Evolutionary conservation across 2,797 vertebrate genomes (phyloP).

Genomic region (Premnoplex brunnescens): DNA sequence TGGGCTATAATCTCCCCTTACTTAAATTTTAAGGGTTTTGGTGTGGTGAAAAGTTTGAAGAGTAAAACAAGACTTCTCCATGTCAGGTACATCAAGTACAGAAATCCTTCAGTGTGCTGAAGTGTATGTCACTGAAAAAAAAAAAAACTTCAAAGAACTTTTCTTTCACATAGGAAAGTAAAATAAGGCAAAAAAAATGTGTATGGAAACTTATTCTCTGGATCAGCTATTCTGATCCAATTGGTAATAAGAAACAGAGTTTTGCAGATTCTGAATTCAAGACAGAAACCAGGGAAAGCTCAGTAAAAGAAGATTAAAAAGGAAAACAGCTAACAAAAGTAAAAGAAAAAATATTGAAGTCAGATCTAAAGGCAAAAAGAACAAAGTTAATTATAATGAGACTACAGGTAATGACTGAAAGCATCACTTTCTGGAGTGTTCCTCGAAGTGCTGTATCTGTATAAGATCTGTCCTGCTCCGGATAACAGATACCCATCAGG

Average conservation of each 20-base stretch:
- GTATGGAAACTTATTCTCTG: background rate
- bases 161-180: background rate
- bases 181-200: background rate
- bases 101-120: background rate
- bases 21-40: background rate
- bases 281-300: background rate
- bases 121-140: background rate
- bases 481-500: background rate
- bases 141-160: background rate
- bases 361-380: background rate
- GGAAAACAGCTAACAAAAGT: background rate
- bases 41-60: background rate
- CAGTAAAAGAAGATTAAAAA: background rate
- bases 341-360: background rate
- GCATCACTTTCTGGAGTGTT: background rate
- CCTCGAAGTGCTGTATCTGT: background rate
- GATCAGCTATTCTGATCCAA: background rate
- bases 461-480: background rate
- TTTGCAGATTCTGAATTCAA: background rate
- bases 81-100: background rate
- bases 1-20: background rate
- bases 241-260: background rate
- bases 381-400: background rate
- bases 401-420: background rate
- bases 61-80: background rate